Conservation (phyloP, 2,113 vertebrate genomes). For the Fulica atra region DNA sequence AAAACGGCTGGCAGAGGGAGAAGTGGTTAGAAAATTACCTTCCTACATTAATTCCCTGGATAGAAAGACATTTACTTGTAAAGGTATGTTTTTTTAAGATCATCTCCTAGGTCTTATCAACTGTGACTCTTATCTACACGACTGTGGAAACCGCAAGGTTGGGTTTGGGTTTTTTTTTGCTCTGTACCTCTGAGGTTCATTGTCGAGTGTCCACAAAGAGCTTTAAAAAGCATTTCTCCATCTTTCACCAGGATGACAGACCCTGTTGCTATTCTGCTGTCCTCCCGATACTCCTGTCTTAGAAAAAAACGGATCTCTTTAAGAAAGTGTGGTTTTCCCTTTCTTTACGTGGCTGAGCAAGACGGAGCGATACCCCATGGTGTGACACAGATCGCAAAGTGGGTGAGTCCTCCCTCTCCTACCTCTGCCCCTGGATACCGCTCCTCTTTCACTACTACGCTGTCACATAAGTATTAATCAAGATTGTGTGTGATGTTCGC, state of each 20-base stretch:
- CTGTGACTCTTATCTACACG: conserved; percentile 25
- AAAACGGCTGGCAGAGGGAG: background rate
- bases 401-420: background rate
- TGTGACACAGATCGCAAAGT: background rate
- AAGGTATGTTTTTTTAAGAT: conserved; percentile 54
- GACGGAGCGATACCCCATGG: background rate
- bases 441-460: background rate
- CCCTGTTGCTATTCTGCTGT: background rate
- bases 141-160: background rate
- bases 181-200: background rate
- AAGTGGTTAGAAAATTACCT: conserved; percentile 10
- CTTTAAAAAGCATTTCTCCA: background rate
- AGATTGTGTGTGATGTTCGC: background rate
- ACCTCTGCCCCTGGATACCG: background rate
- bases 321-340: background rate
- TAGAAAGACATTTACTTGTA: conserved; percentile 9
- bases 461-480: background rate
- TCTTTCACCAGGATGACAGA: background rate
- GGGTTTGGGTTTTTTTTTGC: background rate
- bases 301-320: background rate
- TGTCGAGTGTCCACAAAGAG: background rate
- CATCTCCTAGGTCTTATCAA: conserved; percentile 36
- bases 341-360: background rate
- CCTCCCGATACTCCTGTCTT: background rate
- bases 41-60: conserved; percentile 39